These are phyloP conservation scores for Sakesphorus luctuosus DNA, from an alignment of 2,113 vertebrate species.

Conservation along the genomic window DNA sequence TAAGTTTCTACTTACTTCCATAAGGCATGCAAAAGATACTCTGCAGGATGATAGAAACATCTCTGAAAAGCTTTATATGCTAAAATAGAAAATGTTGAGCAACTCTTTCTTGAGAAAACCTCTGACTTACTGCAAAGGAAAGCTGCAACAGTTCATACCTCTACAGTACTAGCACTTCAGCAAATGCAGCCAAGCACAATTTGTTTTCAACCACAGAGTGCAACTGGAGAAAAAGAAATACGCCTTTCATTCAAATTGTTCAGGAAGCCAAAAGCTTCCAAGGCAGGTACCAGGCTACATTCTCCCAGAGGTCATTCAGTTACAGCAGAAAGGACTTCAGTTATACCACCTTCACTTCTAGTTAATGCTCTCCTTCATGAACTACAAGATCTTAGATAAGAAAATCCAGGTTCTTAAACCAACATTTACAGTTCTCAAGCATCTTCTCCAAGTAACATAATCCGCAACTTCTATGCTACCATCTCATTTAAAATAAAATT, in stretches of 20 bases:
- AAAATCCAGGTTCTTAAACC: not conserved
- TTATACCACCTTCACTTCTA: not conserved
- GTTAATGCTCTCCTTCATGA: not conserved
- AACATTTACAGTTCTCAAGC: not conserved
- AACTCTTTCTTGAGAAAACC: not conserved
- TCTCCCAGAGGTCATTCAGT: not conserved
- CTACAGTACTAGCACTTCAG: not conserved
- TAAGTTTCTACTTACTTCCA: not conserved
- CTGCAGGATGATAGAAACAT: not conserved
- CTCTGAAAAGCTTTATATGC: not conserved
- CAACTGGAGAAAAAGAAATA: not conserved
- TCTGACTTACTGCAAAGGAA: not conserved
- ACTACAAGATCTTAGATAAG: not conserved
- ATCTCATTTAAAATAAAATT: not conserved
- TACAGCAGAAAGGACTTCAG: not conserved
- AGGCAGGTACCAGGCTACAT: not conserved
- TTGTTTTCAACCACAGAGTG: not conserved
- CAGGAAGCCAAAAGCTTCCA: not conserved
- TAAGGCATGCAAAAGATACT: not conserved
- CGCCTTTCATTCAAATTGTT: constrained; percentile 5
- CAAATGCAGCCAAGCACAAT: not conserved
- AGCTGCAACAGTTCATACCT: not conserved
- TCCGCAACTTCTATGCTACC: not conserved
- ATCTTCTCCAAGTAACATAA: not conserved
- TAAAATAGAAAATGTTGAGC: not conserved